Base-by-base conservation (phyloP, 2,888 invertebrate species). In the Brachylomia viminalis region DNA sequence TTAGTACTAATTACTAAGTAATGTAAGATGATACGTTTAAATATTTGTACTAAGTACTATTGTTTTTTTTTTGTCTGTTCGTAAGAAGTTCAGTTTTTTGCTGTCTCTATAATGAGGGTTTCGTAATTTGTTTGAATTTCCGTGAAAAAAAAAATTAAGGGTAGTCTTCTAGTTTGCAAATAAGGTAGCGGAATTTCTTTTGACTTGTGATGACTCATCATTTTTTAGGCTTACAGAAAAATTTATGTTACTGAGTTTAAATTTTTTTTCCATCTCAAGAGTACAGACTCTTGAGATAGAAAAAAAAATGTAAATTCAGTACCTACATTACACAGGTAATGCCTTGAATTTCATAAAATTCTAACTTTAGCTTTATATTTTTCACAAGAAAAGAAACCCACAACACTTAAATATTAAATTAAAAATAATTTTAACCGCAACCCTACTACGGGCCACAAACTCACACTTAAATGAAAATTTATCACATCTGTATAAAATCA, bases 381-480 rank as follows among this genome's bases (percentile, higher is more conserved):
- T 30, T 49, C 17, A 33, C 45, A 58, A 62, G 27, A 38, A 52
- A 45, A 45, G 13, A 62, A 70, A 62, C 47, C 59, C 45, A 75
- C 72, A 58, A 11, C 49, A 81, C 67, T 83, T 78, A 79, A 77
- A 87, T 30, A 38, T 70, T 30, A 83, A 79, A 77, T 85, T 75
- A 71, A 79, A 72, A 80, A 75, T 33, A 27, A 27, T 27, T 65
- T 66, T 75, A 75, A 86, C 86, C 87, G 69, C 86, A 86, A 71
- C 54, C 65, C 72, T 78, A 88, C 87, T 71, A 75, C 7, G 42
- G 45, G 64, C 33, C 30, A 56, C 70, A 45, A 78, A 80, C 79
- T 81, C 82, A 75, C 76, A 62, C 62, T 20, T 20, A 58, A 66
- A 59, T 42, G 76, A 83, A 67, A 80, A 86, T 73, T 69, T 75